Conservation (phyloP, 2,797 vertebrate genomes). For the Melanotaenia boesemani region DNA sequence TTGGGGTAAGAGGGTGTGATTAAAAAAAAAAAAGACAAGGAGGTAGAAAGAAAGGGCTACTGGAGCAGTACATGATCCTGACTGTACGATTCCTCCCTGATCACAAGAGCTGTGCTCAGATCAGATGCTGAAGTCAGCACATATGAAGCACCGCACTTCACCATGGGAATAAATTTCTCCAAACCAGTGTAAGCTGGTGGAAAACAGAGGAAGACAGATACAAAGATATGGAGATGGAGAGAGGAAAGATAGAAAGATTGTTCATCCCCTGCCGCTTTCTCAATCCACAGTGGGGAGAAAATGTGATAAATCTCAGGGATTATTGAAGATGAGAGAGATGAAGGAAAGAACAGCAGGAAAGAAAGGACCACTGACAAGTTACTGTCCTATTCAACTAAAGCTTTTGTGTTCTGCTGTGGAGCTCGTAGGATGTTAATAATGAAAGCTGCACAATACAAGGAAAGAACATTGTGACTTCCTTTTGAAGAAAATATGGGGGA, state of each 20-base stretch:
- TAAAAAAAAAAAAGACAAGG: conserved; percentile 17
- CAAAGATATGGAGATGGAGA: conserved; percentile 22
- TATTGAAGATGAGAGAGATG: conserved; percentile 30
- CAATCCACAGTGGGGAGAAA: conserved; percentile 23
- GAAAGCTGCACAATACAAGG: neutral
- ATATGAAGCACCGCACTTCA: conserved; percentile 60
- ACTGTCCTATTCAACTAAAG: neutral
- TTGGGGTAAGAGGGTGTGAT: conserved; percentile 53
- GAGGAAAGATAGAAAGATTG: conserved; percentile 13
- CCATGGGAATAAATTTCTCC: conserved; percentile 59
- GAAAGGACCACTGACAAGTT: neutral
- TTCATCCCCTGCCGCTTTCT: conserved; percentile 27
- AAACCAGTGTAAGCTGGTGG: conserved; percentile 29
- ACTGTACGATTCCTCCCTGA: conserved; percentile 69
- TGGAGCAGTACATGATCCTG: conserved; percentile 64
- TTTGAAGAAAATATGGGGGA: neutral
- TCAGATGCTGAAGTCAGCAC: conserved; percentile 70
- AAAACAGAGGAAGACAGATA: conserved; percentile 32
- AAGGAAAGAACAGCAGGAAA: conserved; percentile 13
- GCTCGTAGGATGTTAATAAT: neutral
- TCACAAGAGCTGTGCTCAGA: conserved; percentile 70
- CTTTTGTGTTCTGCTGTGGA: neutral
- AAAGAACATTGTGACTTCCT: neutral
- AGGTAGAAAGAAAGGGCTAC: conserved; percentile 44
- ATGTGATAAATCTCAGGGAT: conserved; percentile 36